Conservation (phyloP, 2,797 vertebrate genomes). For the Micromesistius poutassou region DNA sequence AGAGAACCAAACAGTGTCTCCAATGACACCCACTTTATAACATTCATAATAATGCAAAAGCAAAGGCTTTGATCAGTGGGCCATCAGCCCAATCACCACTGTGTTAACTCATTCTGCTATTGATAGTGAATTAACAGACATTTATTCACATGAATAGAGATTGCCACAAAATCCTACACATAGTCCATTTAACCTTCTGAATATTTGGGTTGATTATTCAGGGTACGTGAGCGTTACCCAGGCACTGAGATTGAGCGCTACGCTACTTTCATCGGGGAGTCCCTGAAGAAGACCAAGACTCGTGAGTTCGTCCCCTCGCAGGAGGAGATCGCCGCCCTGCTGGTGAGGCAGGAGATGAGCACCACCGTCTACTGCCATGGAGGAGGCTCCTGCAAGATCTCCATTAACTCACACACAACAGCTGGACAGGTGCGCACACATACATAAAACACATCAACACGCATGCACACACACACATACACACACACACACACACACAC, state of each 20-base stretch:
- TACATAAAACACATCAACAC: neutral
- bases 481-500: conserved; percentile 4
- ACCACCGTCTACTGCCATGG: conserved; percentile 93
- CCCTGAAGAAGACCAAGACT: conserved; percentile 87
- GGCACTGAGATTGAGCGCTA: conserved; percentile 86
- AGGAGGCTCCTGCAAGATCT: conserved; percentile 93
- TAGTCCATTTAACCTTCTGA: conserved; percentile 1
- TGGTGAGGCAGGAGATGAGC: conserved; percentile 88
- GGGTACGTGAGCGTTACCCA: conserved; percentile 83
- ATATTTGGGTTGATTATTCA: conserved; percentile 41
- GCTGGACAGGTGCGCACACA: conserved; percentile 82
- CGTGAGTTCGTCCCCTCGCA: conserved; percentile 91
- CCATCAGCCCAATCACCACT: no score
- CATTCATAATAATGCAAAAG: no score
- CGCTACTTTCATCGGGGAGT: conserved; percentile 83
- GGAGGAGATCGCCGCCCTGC: conserved; percentile 88
- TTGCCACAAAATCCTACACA: neutral
- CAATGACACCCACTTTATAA: no score
- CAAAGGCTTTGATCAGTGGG: no score
- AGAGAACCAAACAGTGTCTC: no score
- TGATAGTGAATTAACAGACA: no score
- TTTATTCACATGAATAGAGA: neutral
- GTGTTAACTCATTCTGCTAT: no score
- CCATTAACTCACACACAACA: conserved; percentile 92
- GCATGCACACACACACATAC: neutral